Percentiles rank a stretch among this genome's conserved stretches.
Conservation (phyloP, 2,888 invertebrate genomes). For the Tromatobia lineatoria region DNA sequence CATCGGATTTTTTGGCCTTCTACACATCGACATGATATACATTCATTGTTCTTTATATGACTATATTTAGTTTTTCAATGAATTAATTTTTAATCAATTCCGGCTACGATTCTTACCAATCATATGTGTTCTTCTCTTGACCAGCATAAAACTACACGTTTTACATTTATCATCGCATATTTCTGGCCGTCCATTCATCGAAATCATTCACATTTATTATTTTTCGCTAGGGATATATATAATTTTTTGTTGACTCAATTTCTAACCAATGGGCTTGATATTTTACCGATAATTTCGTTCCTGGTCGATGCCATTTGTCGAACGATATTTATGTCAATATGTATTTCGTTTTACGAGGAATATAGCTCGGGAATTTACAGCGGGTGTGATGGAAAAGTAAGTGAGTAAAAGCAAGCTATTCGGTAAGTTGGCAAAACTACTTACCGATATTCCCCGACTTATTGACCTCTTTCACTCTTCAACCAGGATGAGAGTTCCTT, state of each 20-base stretch:
- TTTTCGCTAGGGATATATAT: too few relatives aligned
- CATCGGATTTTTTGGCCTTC: conserved; percentile 3
- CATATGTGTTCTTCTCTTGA: too few relatives aligned
- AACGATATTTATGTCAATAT: neutral
- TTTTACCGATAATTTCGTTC: neutral
- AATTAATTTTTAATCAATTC: too few relatives aligned
- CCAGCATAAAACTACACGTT: too few relatives aligned
- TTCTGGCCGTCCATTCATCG: conserved; percentile 69
- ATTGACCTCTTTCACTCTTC: conserved; percentile 65
- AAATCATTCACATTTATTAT: conserved; percentile 31
- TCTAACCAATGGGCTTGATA: neutral
- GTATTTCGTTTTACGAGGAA: conserved; percentile 7
- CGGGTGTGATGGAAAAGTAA: neutral
- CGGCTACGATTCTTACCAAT: neutral
- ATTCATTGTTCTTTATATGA: too few relatives aligned
- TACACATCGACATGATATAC: too few relatives aligned
- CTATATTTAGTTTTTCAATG: too few relatives aligned
- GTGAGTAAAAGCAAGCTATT: conserved; percentile 57
- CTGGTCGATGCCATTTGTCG: neutral
- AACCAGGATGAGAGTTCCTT: conserved; percentile 25
- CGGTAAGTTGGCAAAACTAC: conserved; percentile 64
- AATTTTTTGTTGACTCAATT: neutral
- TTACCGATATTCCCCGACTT: conserved; percentile 63
- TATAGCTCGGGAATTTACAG: neutral
- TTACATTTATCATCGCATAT: neutral